Conservation (phyloP, 2,888 invertebrate species). For the Amiota communis region DNA sequence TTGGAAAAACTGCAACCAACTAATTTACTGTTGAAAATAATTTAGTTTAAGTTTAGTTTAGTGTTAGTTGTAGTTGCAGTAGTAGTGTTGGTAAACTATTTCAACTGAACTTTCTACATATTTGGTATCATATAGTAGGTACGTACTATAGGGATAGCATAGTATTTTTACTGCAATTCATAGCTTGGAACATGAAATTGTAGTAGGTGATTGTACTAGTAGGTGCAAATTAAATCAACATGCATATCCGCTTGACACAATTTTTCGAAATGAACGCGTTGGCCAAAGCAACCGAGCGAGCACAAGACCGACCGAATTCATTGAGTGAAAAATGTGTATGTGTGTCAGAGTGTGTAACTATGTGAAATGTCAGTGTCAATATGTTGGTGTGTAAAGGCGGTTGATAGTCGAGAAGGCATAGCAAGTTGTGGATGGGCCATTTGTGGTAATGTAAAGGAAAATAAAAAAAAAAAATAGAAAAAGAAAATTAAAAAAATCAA, state of each 20-base stretch:
- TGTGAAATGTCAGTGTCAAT: too few species aligned
- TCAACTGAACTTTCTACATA: not conserved
- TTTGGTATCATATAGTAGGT: not conserved
- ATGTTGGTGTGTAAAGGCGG: too few species aligned
- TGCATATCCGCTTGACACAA: conserved; percentile 68
- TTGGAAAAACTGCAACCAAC: conserved; percentile 14
- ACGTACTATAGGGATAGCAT: not conserved
- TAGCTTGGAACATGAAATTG: not conserved
- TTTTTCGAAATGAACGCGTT: conserved; percentile 51
- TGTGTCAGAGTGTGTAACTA: too few species aligned
- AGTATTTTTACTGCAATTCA: conserved; percentile 1
- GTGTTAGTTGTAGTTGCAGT: too few species aligned
- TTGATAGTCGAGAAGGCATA: too few species aligned
- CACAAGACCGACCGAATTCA: not conserved
- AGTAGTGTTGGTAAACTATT: not conserved
- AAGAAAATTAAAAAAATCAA: not conserved
- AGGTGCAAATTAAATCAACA: conserved; percentile 68
- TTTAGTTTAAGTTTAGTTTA: conserved; percentile 9
- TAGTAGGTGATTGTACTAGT: conserved; percentile 42
- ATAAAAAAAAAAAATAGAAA: too few species aligned
- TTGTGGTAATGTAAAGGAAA: too few species aligned
- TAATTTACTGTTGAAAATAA: conserved; percentile 20
- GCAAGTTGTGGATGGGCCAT: too few species aligned
- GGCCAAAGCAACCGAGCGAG: not conserved
- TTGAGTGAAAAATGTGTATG: too few species aligned